Percentiles rank a stretch among this genome's conserved stretches.
phyloP scores from a whole-genome alignment of 2,113 vertebrate genomes.

The Brachypteracias leptosomus region DNA sequence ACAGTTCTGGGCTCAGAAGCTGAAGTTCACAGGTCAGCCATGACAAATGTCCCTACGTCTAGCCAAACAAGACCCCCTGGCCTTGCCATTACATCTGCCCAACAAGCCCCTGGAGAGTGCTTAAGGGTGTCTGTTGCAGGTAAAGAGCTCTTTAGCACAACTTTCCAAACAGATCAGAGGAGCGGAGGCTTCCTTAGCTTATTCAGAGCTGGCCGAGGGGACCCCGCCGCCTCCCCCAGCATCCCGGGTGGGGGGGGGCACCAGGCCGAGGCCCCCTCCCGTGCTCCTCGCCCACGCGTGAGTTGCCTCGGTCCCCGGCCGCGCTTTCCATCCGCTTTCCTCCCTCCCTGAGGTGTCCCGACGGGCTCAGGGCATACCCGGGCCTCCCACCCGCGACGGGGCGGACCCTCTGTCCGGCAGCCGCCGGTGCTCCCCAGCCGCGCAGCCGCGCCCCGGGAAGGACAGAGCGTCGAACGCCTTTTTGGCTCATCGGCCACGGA shows the following conservation, averaged over 20 bases:
- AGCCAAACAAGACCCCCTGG: conserved; percentile 76
- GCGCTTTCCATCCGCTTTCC: neutral
- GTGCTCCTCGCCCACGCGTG: neutral
- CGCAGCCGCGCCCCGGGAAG: neutral
- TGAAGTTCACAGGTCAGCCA: conserved; percentile 78
- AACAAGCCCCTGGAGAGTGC: conserved; percentile 75
- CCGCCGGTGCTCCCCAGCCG: neutral
- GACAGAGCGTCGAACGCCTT: neutral
- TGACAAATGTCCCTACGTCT: conserved; percentile 82
- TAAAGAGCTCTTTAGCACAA: conserved; percentile 65
- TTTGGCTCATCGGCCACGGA: neutral
- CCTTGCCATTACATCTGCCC: conserved; percentile 73
- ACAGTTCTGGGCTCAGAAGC: conserved; percentile 74
- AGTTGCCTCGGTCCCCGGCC: too few relatives aligned
- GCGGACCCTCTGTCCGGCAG: neutral
- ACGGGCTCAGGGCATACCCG: neutral
- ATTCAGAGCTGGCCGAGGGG: neutral
- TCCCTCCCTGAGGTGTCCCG: neutral
- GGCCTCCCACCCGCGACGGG: neutral
- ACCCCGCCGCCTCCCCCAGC: too few relatives aligned
- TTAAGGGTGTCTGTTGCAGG: conserved; percentile 71
- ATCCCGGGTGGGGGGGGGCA: neutral
- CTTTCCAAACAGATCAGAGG: conserved; percentile 10
- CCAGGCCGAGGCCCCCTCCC: neutral
- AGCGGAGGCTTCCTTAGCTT: neutral